Base-by-base conservation (phyloP, 2,797 vertebrate species). In the Balearica regulorum region DNA sequence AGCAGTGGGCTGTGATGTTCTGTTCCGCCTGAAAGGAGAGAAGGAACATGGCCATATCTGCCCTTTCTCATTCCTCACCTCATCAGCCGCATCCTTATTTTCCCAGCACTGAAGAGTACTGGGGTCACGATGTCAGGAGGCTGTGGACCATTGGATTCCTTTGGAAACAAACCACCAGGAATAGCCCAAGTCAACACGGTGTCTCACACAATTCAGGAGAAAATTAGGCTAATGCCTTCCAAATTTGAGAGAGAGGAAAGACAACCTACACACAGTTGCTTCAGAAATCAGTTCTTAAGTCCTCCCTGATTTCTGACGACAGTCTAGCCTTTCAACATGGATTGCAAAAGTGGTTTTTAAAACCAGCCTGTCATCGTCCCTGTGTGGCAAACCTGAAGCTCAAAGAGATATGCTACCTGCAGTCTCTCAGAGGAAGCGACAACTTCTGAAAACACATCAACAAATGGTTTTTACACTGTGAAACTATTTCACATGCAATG, bases 111-210 rank as follows among this genome's bases (percentile, higher is more conserved):
- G 55, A 51, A 49, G 26, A n/a, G 28, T 25, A 28, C 49, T 16
- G n/a, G 51, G 10, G 10, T 66, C 31, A 60, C 0, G 0, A 51
- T 1, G 5, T 20, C 29, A 84, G 44, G 19, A 71, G 16, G 35
- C 58, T 70, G 28, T 5, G 13, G 44, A 21, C 13, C 48, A 65
- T 2, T 2, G 2, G 6, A 31, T 37, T 72, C 31, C n/a, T 61
- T 26, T 22, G 22, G 24, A 75, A 58, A 75, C 24, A 41, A 75
- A 44, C 7, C 44, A 51, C 18, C 35, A 60, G 10, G 43, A 79
- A 48, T 0, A 61, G 35, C 24, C 26, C 22, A 83, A 49, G 11
- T 54, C n/a, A 75, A 19, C 0, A 0, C 1, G 9, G 6, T 22
- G 9, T 11, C 24, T 55, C 55, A 68, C 29, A 25, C 3, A 62